Conservation (phyloP, 2,113 vertebrate genomes). For the Brachionichthys hirsutus region DNA sequence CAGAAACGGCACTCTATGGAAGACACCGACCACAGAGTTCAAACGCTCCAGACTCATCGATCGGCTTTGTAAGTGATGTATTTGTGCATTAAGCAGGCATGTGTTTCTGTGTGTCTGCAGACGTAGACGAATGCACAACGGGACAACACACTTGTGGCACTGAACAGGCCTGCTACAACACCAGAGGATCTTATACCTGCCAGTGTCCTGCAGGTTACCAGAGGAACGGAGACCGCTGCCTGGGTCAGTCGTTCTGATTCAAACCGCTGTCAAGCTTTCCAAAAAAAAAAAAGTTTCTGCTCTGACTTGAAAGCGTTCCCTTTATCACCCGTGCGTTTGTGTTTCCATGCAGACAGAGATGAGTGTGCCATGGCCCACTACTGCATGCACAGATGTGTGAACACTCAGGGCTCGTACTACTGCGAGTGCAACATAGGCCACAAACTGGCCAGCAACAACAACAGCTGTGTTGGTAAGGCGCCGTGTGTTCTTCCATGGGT, state of each 20-base stretch:
- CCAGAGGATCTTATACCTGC: constrained; percentile 89
- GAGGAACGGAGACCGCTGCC: constrained; percentile 87
- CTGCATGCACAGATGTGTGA: constrained; percentile 93
- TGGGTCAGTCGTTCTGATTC: constrained; percentile 79
- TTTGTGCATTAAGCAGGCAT: background rate
- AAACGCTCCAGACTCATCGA: constrained; percentile 20
- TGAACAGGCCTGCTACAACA: constrained; percentile 89
- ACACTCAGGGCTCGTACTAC: constrained; percentile 90
- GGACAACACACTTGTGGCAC: constrained; percentile 84
- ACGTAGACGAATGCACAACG: constrained; percentile 90
- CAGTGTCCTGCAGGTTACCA: constrained; percentile 89
- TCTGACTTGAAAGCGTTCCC: background rate
- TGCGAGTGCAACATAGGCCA: constrained; percentile 92
- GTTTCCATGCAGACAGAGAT: constrained; percentile 82
- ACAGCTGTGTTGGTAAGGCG: constrained; percentile 92
- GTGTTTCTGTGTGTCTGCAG: constrained; percentile 70
- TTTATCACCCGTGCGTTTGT: constrained; percentile 31
- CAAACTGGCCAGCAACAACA: constrained; percentile 92
- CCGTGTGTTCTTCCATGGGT: background rate
- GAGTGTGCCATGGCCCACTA: constrained; percentile 87
- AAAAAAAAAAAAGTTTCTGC: background rate
- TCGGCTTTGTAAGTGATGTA: constrained; percentile 33
- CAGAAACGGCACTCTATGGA: constrained; percentile 29
- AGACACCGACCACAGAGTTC: background rate
- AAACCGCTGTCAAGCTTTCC: background rate